These are phyloP conservation scores for Papio anubis DNA, from an alignment of 2,113 vertebrate genomes.

Conservation along the genomic window DNA sequence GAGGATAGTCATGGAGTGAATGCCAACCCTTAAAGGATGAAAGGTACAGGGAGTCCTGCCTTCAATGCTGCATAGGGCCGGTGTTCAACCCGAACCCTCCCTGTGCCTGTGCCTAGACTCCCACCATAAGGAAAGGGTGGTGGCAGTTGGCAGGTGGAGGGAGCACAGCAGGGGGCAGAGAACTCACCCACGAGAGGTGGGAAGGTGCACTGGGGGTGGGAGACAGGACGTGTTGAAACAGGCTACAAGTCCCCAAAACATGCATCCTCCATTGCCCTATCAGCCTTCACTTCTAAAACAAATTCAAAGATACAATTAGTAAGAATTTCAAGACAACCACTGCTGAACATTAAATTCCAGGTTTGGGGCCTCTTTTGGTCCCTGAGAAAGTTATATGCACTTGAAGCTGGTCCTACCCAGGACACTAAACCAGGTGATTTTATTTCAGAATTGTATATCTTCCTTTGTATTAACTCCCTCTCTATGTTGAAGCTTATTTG, in stretches of 20 bases:
- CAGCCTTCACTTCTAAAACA: neutral
- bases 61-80: rapidly evolving
- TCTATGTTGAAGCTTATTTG: neutral
- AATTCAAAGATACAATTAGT: neutral
- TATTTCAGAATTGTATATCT: neutral
- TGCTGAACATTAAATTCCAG: neutral
- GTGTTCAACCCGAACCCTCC: rapidly evolving
- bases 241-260: no score
- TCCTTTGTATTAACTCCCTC: neutral
- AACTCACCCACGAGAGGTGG: neutral
- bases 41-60: rapidly evolving
- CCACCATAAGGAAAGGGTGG: rapidly evolving
- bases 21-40: neutral
- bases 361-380: neutral
- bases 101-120: rapidly evolving
- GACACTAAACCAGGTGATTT: neutral
- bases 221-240: neutral
- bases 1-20: neutral
- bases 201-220: rapidly evolving
- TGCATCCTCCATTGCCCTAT: neutral
- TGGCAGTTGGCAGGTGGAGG: rapidly evolving
- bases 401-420: neutral
- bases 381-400: neutral
- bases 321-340: neutral
- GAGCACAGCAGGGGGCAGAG: neutral